Evolutionary conservation across 2,797 vertebrate genomes (phyloP).

Genomic region (Capromys pilorides): DNA sequence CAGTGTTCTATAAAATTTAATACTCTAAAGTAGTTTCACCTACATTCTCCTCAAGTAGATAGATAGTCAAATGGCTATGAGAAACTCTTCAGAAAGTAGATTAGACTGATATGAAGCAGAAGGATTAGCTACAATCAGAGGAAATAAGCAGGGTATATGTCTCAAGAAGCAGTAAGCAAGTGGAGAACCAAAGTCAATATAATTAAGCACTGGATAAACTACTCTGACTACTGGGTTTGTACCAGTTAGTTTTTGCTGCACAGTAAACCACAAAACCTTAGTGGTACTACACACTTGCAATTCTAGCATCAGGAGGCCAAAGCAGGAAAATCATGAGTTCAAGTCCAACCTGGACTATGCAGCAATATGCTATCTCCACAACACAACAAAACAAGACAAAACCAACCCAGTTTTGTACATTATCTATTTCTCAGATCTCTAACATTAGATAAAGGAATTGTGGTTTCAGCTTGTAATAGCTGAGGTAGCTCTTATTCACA

Average conservation of each 20-base stretch:
- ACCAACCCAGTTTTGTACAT: not conserved
- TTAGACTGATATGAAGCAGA: not conserved
- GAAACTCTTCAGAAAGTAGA: not conserved
- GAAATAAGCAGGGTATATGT: not conserved
- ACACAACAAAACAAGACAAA: not conserved
- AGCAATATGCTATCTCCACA: not conserved
- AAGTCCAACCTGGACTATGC: not conserved
- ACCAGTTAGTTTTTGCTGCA: not conserved
- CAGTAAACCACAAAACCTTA: not conserved
- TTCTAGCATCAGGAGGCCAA: not conserved
- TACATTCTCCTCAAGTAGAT: not conserved
- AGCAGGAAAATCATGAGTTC: not conserved
- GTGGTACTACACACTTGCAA: not conserved
- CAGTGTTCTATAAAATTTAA: not conserved
- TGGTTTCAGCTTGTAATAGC: not conserved
- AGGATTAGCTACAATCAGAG: not conserved
- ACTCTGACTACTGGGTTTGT: not conserved
- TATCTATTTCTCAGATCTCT: not conserved
- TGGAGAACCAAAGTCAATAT: not conserved
- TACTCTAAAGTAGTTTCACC: not conserved
- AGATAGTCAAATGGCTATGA: not conserved
- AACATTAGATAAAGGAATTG: not conserved
- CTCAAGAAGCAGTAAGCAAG: not conserved
- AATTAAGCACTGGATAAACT: not conserved
- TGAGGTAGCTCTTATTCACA: not conserved